phyloP scores from a whole-genome alignment of 1,140 invertebrate species.

The Conus ventricosus region DNA sequence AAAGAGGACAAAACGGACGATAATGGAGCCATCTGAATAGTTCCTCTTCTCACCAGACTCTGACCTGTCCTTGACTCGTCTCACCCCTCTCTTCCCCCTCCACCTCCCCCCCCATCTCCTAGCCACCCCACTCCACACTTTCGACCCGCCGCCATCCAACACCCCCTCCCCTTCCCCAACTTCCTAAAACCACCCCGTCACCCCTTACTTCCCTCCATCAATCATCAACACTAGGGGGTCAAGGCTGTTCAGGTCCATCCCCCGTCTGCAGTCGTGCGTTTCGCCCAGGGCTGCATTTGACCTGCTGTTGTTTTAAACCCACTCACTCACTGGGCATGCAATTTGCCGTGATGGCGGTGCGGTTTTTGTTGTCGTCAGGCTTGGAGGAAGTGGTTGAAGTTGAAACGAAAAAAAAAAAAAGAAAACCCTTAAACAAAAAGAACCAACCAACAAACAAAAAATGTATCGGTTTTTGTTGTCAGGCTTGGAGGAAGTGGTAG shows the following conservation, averaged over 20 bases:
- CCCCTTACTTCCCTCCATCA: background rate
- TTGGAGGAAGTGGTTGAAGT: too few species aligned
- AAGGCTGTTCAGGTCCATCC: background rate
- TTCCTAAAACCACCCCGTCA: background rate
- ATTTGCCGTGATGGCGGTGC: background rate
- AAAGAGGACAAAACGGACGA: too few species aligned
- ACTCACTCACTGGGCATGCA: conserved; percentile 5
- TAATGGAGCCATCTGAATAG: too few species aligned
- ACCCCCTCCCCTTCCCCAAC: background rate
- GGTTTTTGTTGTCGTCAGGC: too few species aligned
- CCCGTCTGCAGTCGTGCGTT: background rate
- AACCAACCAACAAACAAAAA: too few species aligned
- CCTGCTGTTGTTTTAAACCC: conserved; percentile 16
- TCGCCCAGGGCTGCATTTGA: background rate
- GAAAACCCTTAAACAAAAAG: too few species aligned
- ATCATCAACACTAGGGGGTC: background rate
- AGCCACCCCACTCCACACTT: background rate
- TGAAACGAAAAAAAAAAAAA: too few species aligned
- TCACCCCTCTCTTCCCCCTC: background rate
- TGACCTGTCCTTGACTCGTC: background rate
- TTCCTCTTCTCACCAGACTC: background rate
- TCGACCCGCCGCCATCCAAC: background rate
- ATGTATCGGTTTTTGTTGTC: too few species aligned
- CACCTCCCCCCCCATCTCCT: background rate
- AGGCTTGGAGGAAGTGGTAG: too few species aligned